Base-by-base conservation (phyloP, 1,140 invertebrate genomes). In the Drosophila navojoa region DNA sequence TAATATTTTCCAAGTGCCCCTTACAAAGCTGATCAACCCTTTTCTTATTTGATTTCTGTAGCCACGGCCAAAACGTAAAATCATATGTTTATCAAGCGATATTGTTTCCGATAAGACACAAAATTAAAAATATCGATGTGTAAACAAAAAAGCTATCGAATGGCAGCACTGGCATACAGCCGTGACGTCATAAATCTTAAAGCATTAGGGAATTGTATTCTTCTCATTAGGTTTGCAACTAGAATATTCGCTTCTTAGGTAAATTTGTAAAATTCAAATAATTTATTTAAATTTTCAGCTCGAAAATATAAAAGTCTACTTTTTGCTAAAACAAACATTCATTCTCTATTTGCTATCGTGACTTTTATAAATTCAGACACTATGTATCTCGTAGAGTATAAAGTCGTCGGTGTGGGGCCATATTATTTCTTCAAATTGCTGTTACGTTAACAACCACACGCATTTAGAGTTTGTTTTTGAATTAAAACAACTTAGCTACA, bases 361-460 rank as follows among this genome's bases (percentile, higher is more conserved):
- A 35, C 6, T 10, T 35, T 35, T 38, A 45, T 15, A 45, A 7
- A 45, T 45, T 45, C 9, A 9, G 16, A 0, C n/a, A 16, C 15
- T 13, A 16, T 47, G 7, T 11, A 45, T 32, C 6, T 7, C 5
- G 19, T 10, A 72, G 71, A 9, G 71, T 47, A 69, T 60, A 6
- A 40, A 19, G 5, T 5, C 3, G n/a, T 73, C 71, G 64, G 10
- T 35, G 25, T 25, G 42, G 3, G 1, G 9, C 7, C 22, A 10
- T 11, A n/a, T 3, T 27, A 25, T 40, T 9, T 45, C 25, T 5
- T 29, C 13, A 40, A 16, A 11, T 29, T 54, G 57, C 40, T 64
- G 75, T 86, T 87, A 86, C 81, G 81, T 87, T 86, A 86, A 86
- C 81, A 82, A 86, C 79, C 68, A 49, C 38, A 61, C 58, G 50